phyloP scores from a whole-genome alignment of 2,888 invertebrate species.

The Stegophylla sp. region DNA sequence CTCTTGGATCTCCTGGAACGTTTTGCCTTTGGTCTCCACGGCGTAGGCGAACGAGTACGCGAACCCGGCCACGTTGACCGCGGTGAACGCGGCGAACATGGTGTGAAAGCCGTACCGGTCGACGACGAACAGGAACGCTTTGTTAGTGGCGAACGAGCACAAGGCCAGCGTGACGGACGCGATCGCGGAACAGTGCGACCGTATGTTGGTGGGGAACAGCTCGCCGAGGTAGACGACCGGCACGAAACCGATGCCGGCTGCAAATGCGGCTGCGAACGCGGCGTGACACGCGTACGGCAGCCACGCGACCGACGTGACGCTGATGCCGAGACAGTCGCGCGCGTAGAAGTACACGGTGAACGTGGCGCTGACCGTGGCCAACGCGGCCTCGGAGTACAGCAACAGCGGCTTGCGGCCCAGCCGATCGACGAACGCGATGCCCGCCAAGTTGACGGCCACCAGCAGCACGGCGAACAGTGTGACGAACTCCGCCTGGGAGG shows the following conservation, averaged over 20 bases:
- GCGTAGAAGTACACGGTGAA: slow-evolving; percentile 61
- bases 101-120: slow-evolving; percentile 73
- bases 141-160: slow-evolving; percentile 69
- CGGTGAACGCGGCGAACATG: slow-evolving; percentile 70
- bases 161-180: slow-evolving; percentile 69
- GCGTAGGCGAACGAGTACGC: slow-evolving; percentile 66
- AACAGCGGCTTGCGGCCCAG: slow-evolving; percentile 61
- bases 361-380: slow-evolving; percentile 57
- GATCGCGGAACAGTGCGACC: slow-evolving; percentile 70
- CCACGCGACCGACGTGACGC: slow-evolving; percentile 66
- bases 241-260: slow-evolving; percentile 70
- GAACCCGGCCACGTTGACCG: slow-evolving; percentile 71
- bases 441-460: slow-evolving; percentile 59
- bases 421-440: slow-evolving; percentile 60
- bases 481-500: slow-evolving; percentile 59
- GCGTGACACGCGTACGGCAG: slow-evolving; percentile 68
- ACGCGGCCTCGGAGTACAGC: slow-evolving; percentile 59
- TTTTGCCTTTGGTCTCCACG: slow-evolving; percentile 77
- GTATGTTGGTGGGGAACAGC: slow-evolving; percentile 72
- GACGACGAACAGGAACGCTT: slow-evolving; percentile 69
- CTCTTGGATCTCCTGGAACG: slow-evolving; percentile 74
- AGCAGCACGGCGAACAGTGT: slow-evolving; percentile 60
- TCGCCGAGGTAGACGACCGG: slow-evolving; percentile 73
- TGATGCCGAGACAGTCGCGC: not conserved
- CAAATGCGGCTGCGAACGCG: slow-evolving; percentile 70